Percentiles rank a stretch among this genome's conserved stretches.
Evolutionary conservation across 2,113 vertebrate species (phyloP).

Genomic region (Isichthys henryi): DNA sequence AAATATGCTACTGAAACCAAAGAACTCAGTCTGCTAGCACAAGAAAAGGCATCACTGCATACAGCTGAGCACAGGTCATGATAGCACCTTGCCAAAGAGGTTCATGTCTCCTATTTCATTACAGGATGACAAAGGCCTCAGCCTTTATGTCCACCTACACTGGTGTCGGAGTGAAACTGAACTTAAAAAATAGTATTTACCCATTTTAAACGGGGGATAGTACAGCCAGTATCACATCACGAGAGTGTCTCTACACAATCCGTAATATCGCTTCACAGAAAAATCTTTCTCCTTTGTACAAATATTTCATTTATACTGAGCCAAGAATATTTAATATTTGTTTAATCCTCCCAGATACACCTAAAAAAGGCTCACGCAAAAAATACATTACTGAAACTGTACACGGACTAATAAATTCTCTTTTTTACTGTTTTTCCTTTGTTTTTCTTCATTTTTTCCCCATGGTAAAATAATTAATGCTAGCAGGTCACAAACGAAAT

Average conservation of each 20-base stretch:
- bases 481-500: slow-evolving; percentile 1
- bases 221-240: slow-evolving; percentile 41
- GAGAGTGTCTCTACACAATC: slow-evolving; percentile 46
- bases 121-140: background rate
- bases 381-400: slow-evolving; percentile 42
- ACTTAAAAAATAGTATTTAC: background rate
- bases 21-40: background rate
- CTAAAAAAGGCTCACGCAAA: slow-evolving; percentile 26
- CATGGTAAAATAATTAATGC: slow-evolving; percentile 40
- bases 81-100: slow-evolving; percentile 68
- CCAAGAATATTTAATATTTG: slow-evolving; percentile 60
- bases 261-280: slow-evolving; percentile 37
- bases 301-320: slow-evolving; percentile 56
- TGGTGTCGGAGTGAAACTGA: background rate
- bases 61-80: slow-evolving; percentile 40
- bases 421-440: slow-evolving; percentile 28
- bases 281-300: slow-evolving; percentile 47
- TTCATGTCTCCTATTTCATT: slow-evolving; percentile 11
- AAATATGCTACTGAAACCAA: background rate
- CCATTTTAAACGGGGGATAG: slow-evolving; percentile 23
- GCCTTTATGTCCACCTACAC: background rate
- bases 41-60: slow-evolving; percentile 45
- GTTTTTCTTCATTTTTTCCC: slow-evolving; percentile 32
- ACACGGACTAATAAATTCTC: slow-evolving; percentile 31
- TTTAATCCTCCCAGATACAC: slow-evolving; percentile 32